Evolutionary conservation across 2,797 vertebrate genomes (phyloP).

Genomic region (Platalea minor): DNA sequence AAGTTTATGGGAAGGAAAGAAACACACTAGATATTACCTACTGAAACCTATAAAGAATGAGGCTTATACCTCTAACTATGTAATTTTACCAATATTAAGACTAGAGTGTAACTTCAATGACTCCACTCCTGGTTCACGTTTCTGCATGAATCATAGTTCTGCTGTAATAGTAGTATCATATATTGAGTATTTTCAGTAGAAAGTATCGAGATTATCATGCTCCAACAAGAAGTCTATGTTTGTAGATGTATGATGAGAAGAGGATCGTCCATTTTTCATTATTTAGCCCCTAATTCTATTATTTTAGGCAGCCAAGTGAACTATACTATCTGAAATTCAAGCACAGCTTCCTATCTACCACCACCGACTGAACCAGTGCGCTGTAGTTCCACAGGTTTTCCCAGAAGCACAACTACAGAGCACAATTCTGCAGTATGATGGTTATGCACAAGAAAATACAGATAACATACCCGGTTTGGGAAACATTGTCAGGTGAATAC

Average conservation of each 20-base stretch:
- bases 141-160: neutral
- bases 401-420: neutral
- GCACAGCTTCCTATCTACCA: neutral
- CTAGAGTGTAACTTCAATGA: neutral
- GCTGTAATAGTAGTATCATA: neutral
- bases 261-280: neutral
- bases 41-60: neutral
- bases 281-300: neutral
- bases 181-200: neutral
- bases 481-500: slow-evolving; percentile 10
- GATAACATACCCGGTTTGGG: neutral
- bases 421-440: neutral
- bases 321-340: neutral
- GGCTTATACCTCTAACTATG: neutral
- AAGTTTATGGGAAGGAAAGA: slow-evolving; percentile 7
- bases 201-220: neutral
- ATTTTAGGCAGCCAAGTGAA: neutral
- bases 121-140: neutral
- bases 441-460: neutral
- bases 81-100: neutral
- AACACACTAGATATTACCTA: neutral
- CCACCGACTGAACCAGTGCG: neutral
- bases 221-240: neutral
- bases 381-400: neutral
- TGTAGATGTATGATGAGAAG: neutral